These are phyloP conservation scores for Drosophila algonquin DNA, from an alignment of 2,888 invertebrate species.

Conservation along the genomic window DNA sequence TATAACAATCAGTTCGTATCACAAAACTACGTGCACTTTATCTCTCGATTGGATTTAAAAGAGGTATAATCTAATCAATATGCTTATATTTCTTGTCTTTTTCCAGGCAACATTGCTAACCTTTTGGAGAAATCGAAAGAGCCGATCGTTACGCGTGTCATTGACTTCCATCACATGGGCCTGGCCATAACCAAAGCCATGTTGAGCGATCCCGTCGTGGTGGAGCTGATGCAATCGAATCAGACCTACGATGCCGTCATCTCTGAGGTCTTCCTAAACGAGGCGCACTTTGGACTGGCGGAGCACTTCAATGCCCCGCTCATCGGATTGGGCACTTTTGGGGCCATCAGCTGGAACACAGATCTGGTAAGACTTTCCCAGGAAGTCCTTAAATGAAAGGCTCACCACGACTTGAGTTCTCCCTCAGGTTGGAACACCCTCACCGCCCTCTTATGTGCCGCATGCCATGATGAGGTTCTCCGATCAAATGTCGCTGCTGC, in stretches of 20 bases:
- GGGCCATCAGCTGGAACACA: slow-evolving; percentile 80
- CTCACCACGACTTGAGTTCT: background rate
- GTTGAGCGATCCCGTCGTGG: slow-evolving; percentile 62
- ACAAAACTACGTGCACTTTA: background rate
- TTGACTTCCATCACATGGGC: slow-evolving; percentile 70
- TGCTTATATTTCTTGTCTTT: background rate
- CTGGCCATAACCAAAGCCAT: slow-evolving; percentile 60
- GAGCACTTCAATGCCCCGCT: slow-evolving; percentile 81
- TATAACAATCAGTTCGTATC: background rate
- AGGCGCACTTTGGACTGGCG: slow-evolving; percentile 82
- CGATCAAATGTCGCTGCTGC: slow-evolving; percentile 81
- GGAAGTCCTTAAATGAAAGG: no score
- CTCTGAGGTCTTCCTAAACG: slow-evolving; percentile 82
- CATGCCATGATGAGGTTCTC: slow-evolving; percentile 71
- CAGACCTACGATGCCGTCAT: slow-evolving; percentile 83
- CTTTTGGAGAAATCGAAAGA: slow-evolving; percentile 46
- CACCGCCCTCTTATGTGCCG: slow-evolving; percentile 82
- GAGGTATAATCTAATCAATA: background rate
- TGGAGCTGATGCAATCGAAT: slow-evolving; percentile 75
- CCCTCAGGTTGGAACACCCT: slow-evolving; percentile 74
- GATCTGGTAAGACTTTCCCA: slow-evolving; percentile 65
- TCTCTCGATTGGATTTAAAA: background rate
- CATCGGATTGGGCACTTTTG: slow-evolving; percentile 77
- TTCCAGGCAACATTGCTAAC: slow-evolving; percentile 40
- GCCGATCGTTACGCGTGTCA: slow-evolving; percentile 53